These are phyloP conservation scores for Poliocrania exsul DNA, from an alignment of 2,797 vertebrate species.

Conservation along the genomic window DNA sequence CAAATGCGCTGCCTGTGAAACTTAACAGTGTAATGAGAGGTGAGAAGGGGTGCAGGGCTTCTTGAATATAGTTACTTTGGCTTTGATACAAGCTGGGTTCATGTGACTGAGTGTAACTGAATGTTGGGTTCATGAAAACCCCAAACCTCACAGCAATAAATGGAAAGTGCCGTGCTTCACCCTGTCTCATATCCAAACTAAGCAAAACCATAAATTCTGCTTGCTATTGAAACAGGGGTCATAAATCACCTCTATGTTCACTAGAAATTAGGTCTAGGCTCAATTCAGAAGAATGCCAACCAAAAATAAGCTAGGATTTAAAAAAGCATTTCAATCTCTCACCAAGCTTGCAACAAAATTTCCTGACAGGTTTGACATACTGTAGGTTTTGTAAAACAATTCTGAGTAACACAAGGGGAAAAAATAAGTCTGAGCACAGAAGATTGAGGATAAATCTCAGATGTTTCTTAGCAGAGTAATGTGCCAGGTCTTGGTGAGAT, in stretches of 20 bases:
- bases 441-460: not conserved
- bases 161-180: constrained; percentile 47
- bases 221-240: not conserved
- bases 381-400: constrained; percentile 26
- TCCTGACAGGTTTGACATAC: not conserved
- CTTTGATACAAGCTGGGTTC: constrained; percentile 35
- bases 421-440: not conserved
- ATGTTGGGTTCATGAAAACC: constrained; percentile 40
- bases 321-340: constrained; percentile 28
- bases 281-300: constrained; percentile 30
- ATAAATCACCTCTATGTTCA: constrained; percentile 35
- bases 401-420: not conserved
- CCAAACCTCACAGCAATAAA: constrained; percentile 60
- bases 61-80: constrained; percentile 56
- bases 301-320: constrained; percentile 33
- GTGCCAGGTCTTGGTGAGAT: not conserved
- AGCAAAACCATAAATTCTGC: constrained; percentile 35
- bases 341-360: not conserved
- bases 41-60: constrained; percentile 35
- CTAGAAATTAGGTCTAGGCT: constrained; percentile 13
- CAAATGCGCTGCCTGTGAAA: constrained; percentile 32
- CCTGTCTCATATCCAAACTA: constrained; percentile 45
- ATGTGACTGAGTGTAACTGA: constrained; percentile 40
- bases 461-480: not conserved
- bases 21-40: constrained; percentile 45